Percentiles rank a stretch among this genome's conserved stretches.
Conservation (phyloP, 2,888 invertebrate genomes). For the Trilocha varians region DNA sequence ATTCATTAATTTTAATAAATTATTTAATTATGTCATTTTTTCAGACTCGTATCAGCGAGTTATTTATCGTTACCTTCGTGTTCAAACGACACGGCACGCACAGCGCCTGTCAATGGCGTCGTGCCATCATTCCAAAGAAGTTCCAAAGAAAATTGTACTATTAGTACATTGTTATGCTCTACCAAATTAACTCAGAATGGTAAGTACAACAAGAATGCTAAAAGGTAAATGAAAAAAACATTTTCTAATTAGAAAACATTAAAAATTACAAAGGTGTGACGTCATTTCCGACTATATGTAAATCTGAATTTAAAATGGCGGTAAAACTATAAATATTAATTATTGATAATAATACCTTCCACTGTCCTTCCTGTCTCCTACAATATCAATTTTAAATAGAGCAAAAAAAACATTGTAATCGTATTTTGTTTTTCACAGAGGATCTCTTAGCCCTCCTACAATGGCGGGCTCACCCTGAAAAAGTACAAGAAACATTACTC, state of each 20-base stretch:
- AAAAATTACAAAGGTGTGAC: no score
- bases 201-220: slow-evolving; percentile 31
- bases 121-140: slow-evolving; percentile 80
- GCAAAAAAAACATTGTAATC: no score
- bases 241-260: no score
- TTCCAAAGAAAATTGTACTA: slow-evolving; percentile 86
- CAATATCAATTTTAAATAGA: no score
- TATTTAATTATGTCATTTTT: slow-evolving; percentile 8
- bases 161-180: slow-evolving; percentile 90
- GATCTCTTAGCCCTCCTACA: slow-evolving; percentile 91
- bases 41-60: slow-evolving; percentile 67
- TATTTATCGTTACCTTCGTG: slow-evolving; percentile 79
- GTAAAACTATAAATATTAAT: no score
- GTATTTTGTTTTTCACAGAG: slow-evolving; percentile 62
- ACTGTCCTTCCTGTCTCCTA: no score
- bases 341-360: no score
- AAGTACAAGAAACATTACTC: slow-evolving; percentile 88
- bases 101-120: slow-evolving; percentile 52
- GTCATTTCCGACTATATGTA: no score
- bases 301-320: no score
- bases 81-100: slow-evolving; percentile 71
- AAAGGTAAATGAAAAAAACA: no score
- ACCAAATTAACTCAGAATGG: slow-evolving; percentile 98
- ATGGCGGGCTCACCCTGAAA: slow-evolving; percentile 92
- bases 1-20: background rate